Evolutionary conservation across 2,797 vertebrate species (phyloP), one percentile per base, ranked within the genome.

Genomic region (Tokudaia tokunoshimensis): DNA sequence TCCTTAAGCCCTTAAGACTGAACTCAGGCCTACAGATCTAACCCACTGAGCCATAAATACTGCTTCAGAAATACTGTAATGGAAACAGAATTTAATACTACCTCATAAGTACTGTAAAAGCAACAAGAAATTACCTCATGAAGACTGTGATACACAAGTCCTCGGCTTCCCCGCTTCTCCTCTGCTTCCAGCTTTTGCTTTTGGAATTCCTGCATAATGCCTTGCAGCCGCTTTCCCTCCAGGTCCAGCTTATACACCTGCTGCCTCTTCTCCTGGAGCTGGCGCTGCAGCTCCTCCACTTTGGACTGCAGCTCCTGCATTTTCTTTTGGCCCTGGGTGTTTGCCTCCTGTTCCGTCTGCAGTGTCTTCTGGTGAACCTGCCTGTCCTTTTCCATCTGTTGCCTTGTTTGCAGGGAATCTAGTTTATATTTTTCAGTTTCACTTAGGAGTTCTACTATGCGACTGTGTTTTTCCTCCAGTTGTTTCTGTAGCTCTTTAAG

Each of bases 391-490:
- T 99, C 99, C 98, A 99, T 98, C 92, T 99, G 98, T 88, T 98
- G 98, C 81, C 98, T 98, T 91, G 98, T 90, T 97, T 99, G 99
- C 89, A 99, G 98, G 55, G 98, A 99, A 97, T 99, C 99, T 10
- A 99, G 98, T 97, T 99, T 99, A 94, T 99, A 99, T 47, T 98
- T 98, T 97, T 99, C 99, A 96, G 99, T 98, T 96, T 99, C 99
- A 82, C 98, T 98, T 96, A 99, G 98, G 96, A 99, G 98, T 89
- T 99, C 98, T 80, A 99, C 99, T 97, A 99, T 98, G 97, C 97
- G 99, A 44, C 98, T 87, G 65, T 99, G 99, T 61, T 99, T 99
- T 95, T 99, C 99, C 90, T 99, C 99, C 94, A 99, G 97, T 98
- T 99, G 99, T 92, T 96, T 98, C 97, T 99, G 99, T 17, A 99